These are phyloP conservation scores for Psilopogon haemacephalus DNA, from an alignment of 2,113 vertebrate species.

Conservation along the genomic window DNA sequence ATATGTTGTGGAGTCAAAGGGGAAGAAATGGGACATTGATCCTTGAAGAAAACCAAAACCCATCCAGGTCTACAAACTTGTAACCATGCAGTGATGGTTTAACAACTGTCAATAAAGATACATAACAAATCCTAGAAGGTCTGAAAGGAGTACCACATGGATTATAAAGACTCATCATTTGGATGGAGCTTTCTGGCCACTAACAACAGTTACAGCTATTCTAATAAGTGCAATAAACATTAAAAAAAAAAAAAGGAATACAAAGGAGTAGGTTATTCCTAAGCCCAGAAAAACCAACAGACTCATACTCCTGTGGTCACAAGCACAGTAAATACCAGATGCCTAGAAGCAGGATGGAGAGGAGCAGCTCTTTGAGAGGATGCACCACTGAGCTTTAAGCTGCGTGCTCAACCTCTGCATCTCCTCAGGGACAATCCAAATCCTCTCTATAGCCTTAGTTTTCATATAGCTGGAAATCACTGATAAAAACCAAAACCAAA, in stretches of 20 bases:
- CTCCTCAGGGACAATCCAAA: accelerated
- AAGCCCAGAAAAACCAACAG: neutral
- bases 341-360: neutral
- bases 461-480: neutral
- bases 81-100: neutral
- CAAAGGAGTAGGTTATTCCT: neutral
- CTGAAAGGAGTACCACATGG: neutral
- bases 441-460: neutral
- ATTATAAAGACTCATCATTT: neutral
- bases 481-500: neutral
- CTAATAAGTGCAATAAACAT: neutral
- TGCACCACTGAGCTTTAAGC: neutral
- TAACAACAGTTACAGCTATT: neutral
- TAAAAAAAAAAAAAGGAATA: too few species aligned
- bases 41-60: neutral
- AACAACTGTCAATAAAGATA: neutral
- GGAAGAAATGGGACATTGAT: neutral
- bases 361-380: neutral
- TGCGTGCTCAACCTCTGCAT: neutral
- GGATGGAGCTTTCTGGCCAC: neutral
- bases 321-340: neutral
- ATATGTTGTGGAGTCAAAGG: neutral
- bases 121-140: neutral
- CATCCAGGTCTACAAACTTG: neutral
- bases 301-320: neutral